Evolutionary conservation across 2,113 vertebrate species (phyloP).

Genomic region (Ophthalmolycus amberensis): DNA sequence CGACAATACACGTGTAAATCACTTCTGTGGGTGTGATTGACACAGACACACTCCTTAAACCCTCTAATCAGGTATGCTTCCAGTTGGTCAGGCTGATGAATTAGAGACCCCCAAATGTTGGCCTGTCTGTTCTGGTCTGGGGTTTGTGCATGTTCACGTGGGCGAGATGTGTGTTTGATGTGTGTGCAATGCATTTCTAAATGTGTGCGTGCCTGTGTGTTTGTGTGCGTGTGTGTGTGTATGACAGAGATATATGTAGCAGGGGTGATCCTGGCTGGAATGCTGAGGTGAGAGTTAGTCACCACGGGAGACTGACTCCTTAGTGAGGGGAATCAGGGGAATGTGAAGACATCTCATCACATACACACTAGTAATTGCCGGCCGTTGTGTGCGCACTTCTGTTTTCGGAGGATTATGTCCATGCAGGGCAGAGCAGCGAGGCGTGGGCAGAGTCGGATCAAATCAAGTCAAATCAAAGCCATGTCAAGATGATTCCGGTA

Average conservation of each 20-base stretch:
- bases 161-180: constrained; percentile 43
- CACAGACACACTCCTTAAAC: constrained; percentile 35
- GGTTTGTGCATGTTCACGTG: constrained; percentile 40
- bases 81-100: constrained; percentile 62
- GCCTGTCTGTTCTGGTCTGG: constrained; percentile 44
- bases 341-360: constrained; percentile 59
- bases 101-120: constrained; percentile 62
- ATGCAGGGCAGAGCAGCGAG: constrained; percentile 43
- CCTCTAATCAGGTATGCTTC: constrained; percentile 70
- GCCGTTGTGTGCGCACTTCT: constrained; percentile 32
- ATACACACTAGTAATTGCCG: constrained; percentile 51
- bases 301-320: constrained; percentile 45
- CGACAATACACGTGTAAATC: constrained; percentile 30
- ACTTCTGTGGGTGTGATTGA: not conserved
- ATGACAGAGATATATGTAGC: constrained; percentile 35
- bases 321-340: constrained; percentile 43
- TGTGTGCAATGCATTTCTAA: constrained; percentile 6
- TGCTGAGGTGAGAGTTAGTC: constrained; percentile 54
- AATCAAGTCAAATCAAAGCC: constrained; percentile 62
- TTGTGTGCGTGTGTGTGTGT: constrained; percentile 12
- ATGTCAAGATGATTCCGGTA: constrained; percentile 43
- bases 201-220: constrained; percentile 4
- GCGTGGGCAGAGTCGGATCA: constrained; percentile 45
- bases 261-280: constrained; percentile 45
- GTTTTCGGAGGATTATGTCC: constrained; percentile 63